These are phyloP conservation scores for Climacteris rufus DNA, from an alignment of 2,113 vertebrate genomes.

Conservation along the genomic window DNA sequence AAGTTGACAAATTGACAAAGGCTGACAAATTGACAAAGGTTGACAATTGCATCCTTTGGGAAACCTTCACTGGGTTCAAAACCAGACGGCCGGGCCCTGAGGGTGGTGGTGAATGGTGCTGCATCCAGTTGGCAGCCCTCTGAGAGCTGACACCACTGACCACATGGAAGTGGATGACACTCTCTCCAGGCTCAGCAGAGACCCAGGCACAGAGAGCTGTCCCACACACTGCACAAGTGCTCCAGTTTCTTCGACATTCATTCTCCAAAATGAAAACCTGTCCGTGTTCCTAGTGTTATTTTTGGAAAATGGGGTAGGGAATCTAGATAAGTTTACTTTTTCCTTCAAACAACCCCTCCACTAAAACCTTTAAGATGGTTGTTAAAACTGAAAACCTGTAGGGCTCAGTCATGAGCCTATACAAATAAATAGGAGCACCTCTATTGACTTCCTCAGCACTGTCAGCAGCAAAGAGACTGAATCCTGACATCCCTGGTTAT, in stretches of 20 bases:
- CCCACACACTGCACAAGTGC: background rate
- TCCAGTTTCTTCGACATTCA: background rate
- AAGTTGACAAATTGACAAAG: background rate
- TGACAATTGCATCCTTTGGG: background rate
- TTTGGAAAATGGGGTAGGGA: background rate
- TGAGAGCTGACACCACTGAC: fast-evolving
- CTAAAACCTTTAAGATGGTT: background rate
- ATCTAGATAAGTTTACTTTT: background rate
- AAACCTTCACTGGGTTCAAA: background rate
- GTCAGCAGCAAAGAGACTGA: background rate
- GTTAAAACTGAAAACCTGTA: background rate
- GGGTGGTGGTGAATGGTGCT: background rate
- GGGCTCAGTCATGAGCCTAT: background rate
- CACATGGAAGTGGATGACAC: too few species aligned
- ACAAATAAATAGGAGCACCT: background rate
- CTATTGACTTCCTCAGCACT: fast-evolving
- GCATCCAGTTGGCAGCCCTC: background rate
- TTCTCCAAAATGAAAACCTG: background rate
- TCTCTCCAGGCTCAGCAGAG: background rate
- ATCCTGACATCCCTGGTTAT: background rate
- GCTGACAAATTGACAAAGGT: background rate
- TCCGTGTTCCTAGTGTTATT: background rate
- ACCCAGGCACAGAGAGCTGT: background rate
- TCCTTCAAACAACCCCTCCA: background rate
- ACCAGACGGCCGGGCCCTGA: fast-evolving